These are phyloP conservation scores for Girardinus metallicus DNA, from an alignment of 2,797 vertebrate species.

Conservation along the genomic window DNA sequence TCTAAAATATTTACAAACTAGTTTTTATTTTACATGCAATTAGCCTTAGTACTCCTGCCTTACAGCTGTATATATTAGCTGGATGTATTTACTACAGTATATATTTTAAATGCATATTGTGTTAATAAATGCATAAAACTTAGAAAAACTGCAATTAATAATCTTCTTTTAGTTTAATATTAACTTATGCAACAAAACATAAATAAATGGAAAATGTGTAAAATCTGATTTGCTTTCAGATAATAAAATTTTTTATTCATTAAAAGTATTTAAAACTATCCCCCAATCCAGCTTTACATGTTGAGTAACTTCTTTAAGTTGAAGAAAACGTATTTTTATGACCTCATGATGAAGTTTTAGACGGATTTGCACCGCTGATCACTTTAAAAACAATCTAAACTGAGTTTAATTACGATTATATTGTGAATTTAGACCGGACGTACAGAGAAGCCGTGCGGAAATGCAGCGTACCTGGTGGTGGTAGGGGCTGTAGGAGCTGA, in stretches of 20 bases:
- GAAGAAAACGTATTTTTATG: background rate
- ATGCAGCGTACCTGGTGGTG: constrained; percentile 88
- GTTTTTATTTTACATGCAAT: background rate
- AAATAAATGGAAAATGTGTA: background rate
- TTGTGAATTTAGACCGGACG: background rate
- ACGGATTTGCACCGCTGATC: background rate
- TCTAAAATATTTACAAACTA: background rate
- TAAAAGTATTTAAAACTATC: background rate
- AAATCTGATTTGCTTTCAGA: background rate
- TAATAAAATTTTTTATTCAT: background rate
- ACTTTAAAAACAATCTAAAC: background rate
- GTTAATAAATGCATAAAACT: background rate
- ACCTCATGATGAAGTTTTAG: background rate
- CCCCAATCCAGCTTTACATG: background rate
- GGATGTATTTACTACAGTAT: background rate
- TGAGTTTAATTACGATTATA: background rate
- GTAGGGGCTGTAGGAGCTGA: constrained; percentile 91
- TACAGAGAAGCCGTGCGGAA: background rate
- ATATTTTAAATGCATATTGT: background rate
- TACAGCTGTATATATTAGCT: background rate
- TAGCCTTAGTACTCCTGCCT: background rate
- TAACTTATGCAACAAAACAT: background rate
- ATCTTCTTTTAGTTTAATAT: background rate
- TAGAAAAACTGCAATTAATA: background rate
- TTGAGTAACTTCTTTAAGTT: background rate